Percentiles rank a stretch among this genome's conserved stretches.
These are phyloP conservation scores for Tiliacea aurago DNA, from an alignment of 2,888 invertebrate species.

Conservation along the genomic window DNA sequence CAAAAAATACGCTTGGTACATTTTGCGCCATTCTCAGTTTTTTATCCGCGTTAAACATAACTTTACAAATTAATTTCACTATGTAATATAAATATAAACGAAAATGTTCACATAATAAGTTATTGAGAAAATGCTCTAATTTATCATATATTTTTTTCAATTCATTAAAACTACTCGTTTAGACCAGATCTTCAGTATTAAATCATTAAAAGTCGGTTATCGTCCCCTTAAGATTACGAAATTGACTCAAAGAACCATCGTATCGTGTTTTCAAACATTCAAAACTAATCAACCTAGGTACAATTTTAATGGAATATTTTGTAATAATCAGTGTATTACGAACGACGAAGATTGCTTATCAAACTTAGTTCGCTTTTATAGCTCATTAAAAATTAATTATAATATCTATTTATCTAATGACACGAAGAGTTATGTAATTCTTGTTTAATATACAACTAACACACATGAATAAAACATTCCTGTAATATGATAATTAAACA, in stretches of 20 bases:
- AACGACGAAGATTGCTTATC: neutral
- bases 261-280: neutral
- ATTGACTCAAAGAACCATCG: neutral
- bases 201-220: too few relatives aligned
- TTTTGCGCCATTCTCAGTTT: too few relatives aligned
- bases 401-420: conserved; percentile 32
- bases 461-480: conserved; percentile 35
- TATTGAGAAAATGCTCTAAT: too few relatives aligned
- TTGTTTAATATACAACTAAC: conserved; percentile 30
- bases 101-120: too few relatives aligned
- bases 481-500: conserved; percentile 28
- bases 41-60: too few relatives aligned
- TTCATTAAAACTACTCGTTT: too few relatives aligned
- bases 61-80: too few relatives aligned
- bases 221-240: too few relatives aligned
- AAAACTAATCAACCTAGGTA: conserved; percentile 1
- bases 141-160: too few relatives aligned
- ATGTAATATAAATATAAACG: too few relatives aligned
- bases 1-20: too few relatives aligned
- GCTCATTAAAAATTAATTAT: conserved; percentile 34
- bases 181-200: too few relatives aligned
- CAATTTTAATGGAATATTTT: conserved; percentile 14
- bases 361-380: conserved; percentile 22
- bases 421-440: conserved; percentile 31
- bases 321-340: conserved; percentile 5